phyloP scores from a whole-genome alignment of 2,797 vertebrate species.

The Sarcophilus harrisii region DNA sequence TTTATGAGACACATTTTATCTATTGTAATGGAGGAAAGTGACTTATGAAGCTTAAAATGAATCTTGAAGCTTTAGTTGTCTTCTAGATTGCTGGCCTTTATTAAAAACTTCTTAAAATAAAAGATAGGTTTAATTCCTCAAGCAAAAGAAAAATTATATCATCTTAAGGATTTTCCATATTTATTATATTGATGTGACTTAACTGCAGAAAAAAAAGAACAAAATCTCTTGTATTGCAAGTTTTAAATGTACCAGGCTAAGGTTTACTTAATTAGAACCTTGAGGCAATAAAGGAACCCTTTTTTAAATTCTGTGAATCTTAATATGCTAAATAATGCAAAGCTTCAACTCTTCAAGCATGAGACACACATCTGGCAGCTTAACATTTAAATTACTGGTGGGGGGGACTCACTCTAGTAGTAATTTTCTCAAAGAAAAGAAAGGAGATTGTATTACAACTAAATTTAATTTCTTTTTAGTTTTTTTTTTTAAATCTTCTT shows the following conservation, averaged over 20 bases:
- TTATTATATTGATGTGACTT: slow-evolving; percentile 97
- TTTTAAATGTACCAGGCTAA: slow-evolving; percentile 99
- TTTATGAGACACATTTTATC: slow-evolving; percentile 75
- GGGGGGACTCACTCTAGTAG: slow-evolving; percentile 92
- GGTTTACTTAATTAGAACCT: slow-evolving; percentile 99
- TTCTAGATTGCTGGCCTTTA: slow-evolving; percentile 92
- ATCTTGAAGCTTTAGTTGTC: slow-evolving; percentile 89
- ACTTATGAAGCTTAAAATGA: slow-evolving; percentile 83
- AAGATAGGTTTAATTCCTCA: slow-evolving; percentile 97
- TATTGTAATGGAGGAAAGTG: slow-evolving; percentile 70
- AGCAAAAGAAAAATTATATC: slow-evolving; percentile 94
- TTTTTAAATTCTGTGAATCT: slow-evolving; percentile 99
- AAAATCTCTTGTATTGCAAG: slow-evolving; percentile 96
- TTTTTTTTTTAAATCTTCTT: slow-evolving; percentile 88
- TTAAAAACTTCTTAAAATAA: slow-evolving; percentile 97
- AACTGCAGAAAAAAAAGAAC: slow-evolving; percentile 84
- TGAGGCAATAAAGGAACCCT: slow-evolving; percentile 98
- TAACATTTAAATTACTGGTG: slow-evolving; percentile 99
- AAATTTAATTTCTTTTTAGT: slow-evolving; percentile 94
- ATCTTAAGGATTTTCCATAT: slow-evolving; percentile 94
- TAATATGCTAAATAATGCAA: slow-evolving; percentile 99
- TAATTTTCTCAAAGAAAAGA: slow-evolving; percentile 94
- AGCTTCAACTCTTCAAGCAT: slow-evolving; percentile 99
- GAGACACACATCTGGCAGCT: slow-evolving; percentile 99
- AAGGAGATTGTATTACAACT: slow-evolving; percentile 93